A percentile compares a stretch with the other conserved stretches of the same genome.
Evolutionary conservation across 37 sponge, comb jelly and placozoan genomes (phyloP).

Genomic region (Bolinopsis microptera): DNA sequence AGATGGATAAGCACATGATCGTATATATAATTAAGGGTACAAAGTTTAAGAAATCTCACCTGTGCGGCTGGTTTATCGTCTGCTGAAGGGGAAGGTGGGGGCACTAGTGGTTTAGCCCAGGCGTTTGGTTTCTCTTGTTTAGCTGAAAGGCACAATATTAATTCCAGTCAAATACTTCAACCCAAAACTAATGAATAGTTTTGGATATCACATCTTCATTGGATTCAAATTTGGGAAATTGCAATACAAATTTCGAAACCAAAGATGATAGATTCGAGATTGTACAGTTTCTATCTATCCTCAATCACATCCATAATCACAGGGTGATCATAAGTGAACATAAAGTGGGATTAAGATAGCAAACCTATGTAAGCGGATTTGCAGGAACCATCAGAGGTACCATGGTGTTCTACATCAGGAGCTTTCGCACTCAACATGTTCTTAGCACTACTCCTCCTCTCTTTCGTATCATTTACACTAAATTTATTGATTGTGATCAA

Average conservation of each 20-base stretch:
- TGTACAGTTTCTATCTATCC: no score
- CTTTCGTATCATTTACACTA: background rate
- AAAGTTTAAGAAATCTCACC: no score
- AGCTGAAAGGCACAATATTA: background rate
- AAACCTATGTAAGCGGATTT: constrained; percentile 13
- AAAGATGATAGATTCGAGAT: no score
- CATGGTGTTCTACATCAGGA: constrained; percentile 59
- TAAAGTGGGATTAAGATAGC: no score
- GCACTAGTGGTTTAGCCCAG: constrained; percentile 62
- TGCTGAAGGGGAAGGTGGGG: background rate
- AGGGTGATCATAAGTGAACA: no score
- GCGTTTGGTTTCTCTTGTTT: constrained; percentile 40
- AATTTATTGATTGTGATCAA: no score
- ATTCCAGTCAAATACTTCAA: background rate
- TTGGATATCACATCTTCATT: background rate
- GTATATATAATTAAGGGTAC: no score
- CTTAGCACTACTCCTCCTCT: background rate
- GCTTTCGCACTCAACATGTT: constrained; percentile 65
- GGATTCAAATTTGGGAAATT: no score
- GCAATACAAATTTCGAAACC: no score
- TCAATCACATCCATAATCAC: no score
- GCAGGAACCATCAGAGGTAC: constrained; percentile 40
- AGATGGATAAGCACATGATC: no score
- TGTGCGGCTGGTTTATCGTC: background rate
- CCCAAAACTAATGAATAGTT: background rate